These are phyloP conservation scores for Oedothorax gibbosus DNA, from an alignment of 1,140 invertebrate species.

Conservation along the genomic window DNA sequence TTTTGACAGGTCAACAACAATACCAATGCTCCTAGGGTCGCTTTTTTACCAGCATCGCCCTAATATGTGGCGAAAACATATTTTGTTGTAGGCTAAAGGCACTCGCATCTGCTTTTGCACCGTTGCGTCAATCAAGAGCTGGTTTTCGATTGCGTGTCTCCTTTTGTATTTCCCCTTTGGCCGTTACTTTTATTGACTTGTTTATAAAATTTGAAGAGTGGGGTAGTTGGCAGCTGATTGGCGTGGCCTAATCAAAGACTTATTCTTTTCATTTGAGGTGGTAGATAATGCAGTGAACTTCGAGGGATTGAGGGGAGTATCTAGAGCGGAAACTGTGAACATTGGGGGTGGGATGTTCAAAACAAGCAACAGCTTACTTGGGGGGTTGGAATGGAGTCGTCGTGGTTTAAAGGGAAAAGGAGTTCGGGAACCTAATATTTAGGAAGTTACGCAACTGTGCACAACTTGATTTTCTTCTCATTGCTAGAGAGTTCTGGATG, in stretches of 20 bases:
- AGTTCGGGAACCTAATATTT: too few species aligned
- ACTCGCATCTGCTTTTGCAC: conserved; percentile 43
- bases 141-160: conserved; percentile 43
- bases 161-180: conserved; percentile 7
- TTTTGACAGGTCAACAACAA: conserved; percentile 54
- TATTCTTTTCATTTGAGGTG: conserved; percentile 34
- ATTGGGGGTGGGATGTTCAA: neutral
- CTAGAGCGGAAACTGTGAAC: conserved; percentile 37
- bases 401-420: too few species aligned
- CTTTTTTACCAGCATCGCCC: conserved; percentile 10
- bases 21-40: conserved; percentile 14
- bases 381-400: neutral
- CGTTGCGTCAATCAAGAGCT: conserved; percentile 47
- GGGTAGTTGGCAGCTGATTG: conserved; percentile 41
- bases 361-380: conserved; percentile 12
- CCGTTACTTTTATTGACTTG: conserved; percentile 59
- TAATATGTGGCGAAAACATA: conserved; percentile 44
- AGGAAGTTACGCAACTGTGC: too few species aligned
- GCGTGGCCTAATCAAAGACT: conserved; percentile 22
- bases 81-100: conserved; percentile 44
- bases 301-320: conserved; percentile 29
- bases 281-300: neutral
- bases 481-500: too few species aligned
- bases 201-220: conserved; percentile 29
- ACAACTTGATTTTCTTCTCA: too few species aligned